A percentile compares a stretch with the other conserved stretches of the same genome.
phyloP scores from a whole-genome alignment of 1,140 invertebrate species.

The Aphelenchoides fujianensis region DNA sequence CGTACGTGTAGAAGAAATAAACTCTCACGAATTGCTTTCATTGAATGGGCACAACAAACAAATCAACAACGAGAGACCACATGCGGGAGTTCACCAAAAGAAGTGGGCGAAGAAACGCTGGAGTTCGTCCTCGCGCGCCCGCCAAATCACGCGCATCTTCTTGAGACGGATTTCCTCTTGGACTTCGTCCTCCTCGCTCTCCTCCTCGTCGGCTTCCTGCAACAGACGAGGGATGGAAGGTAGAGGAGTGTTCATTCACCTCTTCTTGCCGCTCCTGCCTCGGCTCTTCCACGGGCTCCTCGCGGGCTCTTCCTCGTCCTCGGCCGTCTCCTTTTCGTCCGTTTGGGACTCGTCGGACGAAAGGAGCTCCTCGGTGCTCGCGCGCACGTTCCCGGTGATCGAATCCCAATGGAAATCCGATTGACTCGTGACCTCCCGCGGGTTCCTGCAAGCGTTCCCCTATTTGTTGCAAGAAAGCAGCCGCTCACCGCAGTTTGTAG shows the following conservation, averaged over 20 bases:
- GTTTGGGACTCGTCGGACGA: neutral
- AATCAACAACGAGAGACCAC: neutral
- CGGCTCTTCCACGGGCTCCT: too few species aligned
- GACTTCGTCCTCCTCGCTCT: neutral
- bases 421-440: too few species aligned
- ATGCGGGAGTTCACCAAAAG: neutral
- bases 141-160: neutral
- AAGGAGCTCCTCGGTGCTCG: neutral
- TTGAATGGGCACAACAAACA: neutral
- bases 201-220: neutral
- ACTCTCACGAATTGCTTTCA: too few species aligned
- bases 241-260: too few species aligned
- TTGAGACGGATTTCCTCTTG: neutral
- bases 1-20: slow-evolving; percentile 1
- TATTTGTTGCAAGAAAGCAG: neutral
- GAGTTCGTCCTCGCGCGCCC: neutral
- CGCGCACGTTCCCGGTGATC: too few species aligned
- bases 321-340: neutral
- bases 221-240: too few species aligned
- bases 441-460: too few species aligned
- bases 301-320: neutral
- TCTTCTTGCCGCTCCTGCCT: too few species aligned
- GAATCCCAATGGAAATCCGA: too few species aligned
- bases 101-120: neutral
- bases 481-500: neutral